Evolutionary conservation across 2,888 invertebrate genomes (phyloP).

Genomic region (Drosophila niveifrons): DNA sequence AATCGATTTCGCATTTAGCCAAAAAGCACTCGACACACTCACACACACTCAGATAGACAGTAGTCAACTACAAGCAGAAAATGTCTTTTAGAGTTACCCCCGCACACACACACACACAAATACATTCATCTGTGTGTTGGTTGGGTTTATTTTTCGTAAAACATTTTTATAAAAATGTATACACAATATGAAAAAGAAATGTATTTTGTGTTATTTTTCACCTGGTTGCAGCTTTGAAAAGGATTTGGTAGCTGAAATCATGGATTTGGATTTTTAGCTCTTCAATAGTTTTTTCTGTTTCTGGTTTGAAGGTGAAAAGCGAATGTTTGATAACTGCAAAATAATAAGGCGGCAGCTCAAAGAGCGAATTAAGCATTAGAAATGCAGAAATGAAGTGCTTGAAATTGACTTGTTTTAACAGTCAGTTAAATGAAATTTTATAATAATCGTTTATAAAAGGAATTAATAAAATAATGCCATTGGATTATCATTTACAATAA

Average conservation of each 20-base stretch:
- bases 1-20: slow-evolving; percentile 85
- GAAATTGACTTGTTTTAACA: background rate
- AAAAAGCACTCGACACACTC: slow-evolving; percentile 76
- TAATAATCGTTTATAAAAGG: background rate
- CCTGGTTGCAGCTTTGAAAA: slow-evolving; percentile 75
- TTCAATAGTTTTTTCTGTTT: slow-evolving; percentile 52
- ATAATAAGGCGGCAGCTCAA: slow-evolving; percentile 21
- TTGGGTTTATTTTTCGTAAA: slow-evolving; percentile 45
- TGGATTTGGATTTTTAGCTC: slow-evolving; percentile 72
- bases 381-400: background rate
- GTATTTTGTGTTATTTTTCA: slow-evolving; percentile 71
- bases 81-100: slow-evolving; percentile 57
- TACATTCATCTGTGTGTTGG: slow-evolving; percentile 17
- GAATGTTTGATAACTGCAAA: slow-evolving; percentile 35
- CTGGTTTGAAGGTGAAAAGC: slow-evolving; percentile 42
- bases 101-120: background rate
- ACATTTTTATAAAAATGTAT: slow-evolving; percentile 68
- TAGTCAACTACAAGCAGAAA: slow-evolving; percentile 41
- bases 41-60: slow-evolving; percentile 11
- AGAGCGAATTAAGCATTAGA: background rate
- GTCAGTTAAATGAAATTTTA: background rate
- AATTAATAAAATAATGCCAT: background rate
- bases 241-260: slow-evolving; percentile 72
- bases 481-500: too few species aligned
- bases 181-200: slow-evolving; percentile 50